phyloP scores from a whole-genome alignment of 2,797 vertebrate species.

The Numenius phaeopus region DNA sequence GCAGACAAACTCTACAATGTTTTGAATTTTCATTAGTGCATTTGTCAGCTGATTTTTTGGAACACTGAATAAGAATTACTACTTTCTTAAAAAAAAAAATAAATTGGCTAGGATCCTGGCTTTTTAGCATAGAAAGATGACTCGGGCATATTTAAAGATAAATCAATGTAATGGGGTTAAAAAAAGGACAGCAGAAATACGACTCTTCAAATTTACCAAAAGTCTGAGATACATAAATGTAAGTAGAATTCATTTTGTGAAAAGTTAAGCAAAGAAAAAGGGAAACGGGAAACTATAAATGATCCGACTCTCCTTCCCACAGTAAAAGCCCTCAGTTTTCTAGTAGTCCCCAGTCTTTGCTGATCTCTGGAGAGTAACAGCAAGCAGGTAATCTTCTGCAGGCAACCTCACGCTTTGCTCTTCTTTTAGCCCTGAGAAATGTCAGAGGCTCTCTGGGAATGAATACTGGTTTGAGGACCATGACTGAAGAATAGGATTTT shows the following conservation, averaged over 20 bases:
- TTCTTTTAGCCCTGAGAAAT: background rate
- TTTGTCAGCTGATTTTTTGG: conserved; percentile 16
- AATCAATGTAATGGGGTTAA: conserved; percentile 17
- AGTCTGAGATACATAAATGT: background rate
- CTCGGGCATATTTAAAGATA: background rate
- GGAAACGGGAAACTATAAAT: background rate
- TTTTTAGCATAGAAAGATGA: background rate
- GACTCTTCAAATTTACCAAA: background rate
- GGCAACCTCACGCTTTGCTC: background rate
- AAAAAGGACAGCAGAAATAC: conserved; percentile 24
- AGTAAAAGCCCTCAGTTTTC: background rate
- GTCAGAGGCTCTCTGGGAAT: background rate
- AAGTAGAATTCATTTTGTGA: background rate
- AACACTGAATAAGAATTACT: background rate
- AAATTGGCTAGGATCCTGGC: background rate
- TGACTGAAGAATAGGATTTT: background rate
- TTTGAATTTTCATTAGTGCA: background rate
- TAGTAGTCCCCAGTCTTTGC: background rate
- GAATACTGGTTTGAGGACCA: background rate
- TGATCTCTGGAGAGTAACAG: background rate
- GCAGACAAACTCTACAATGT: background rate
- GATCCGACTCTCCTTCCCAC: background rate
- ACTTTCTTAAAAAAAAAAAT: background rate
- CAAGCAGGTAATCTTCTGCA: background rate
- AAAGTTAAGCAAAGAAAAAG: background rate